Evolutionary conservation across 2,113 vertebrate genomes (phyloP).

Genomic region (Setophaga petechia): DNA sequence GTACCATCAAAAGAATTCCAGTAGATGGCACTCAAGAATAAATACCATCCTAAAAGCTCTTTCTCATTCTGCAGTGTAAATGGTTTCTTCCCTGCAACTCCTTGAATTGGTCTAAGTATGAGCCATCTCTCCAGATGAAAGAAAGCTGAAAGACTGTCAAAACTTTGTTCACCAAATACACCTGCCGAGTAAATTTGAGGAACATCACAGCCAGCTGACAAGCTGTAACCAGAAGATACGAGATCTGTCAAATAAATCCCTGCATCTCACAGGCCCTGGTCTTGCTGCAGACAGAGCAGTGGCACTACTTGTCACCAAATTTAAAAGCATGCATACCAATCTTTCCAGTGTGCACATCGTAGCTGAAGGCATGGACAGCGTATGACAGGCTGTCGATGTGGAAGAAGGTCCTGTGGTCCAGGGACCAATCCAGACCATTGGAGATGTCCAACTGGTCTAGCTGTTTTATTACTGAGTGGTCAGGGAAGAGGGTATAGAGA

Average conservation of each 20-base stretch:
- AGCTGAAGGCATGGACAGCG: conserved; percentile 81
- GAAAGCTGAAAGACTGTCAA: neutral
- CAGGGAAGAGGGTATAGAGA: conserved; percentile 74
- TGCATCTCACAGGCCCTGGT: neutral
- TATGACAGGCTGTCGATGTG: conserved; percentile 86
- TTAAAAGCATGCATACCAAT: conserved; percentile 54
- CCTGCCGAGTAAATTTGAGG: neutral
- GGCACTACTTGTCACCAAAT: neutral
- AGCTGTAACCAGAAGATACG: neutral
- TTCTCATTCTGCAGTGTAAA: neutral
- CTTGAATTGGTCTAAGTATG: neutral
- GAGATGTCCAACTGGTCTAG: conserved; percentile 83
- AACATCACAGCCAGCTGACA: neutral
- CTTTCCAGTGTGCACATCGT: conserved; percentile 75
- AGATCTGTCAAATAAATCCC: neutral
- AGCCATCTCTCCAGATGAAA: neutral
- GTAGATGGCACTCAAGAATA: conserved; percentile 58
- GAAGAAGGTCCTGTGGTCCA: conserved; percentile 82
- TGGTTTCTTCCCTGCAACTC: neutral
- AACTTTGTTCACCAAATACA: neutral
- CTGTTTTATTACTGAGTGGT: conserved; percentile 71
- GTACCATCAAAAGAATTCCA: neutral
- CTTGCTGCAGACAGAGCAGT: neutral
- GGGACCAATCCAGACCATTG: conserved; percentile 90
- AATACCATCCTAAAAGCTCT: neutral